Conservation (phyloP, 2,797 vertebrate genomes). For the Sebastes kiyomatsui region DNA sequence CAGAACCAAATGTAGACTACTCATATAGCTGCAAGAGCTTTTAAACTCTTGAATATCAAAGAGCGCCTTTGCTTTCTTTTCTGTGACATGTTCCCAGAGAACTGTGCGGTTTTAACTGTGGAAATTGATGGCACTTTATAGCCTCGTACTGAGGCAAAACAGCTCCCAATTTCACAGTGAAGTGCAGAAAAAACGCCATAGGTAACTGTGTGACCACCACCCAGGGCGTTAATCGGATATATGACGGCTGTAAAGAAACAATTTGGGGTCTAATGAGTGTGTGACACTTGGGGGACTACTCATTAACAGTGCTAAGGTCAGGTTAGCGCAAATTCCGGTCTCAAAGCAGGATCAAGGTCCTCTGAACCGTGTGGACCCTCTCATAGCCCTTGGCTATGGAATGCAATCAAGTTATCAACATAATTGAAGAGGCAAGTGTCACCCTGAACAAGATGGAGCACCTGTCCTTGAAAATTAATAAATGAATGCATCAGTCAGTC, state of each 20-base stretch:
- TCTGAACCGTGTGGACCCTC: slow-evolving; percentile 6
- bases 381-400: slow-evolving; percentile 16
- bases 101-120: slow-evolving; percentile 5
- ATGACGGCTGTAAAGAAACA: slow-evolving; percentile 3
- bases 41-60: slow-evolving; percentile 41
- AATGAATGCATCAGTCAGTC: slow-evolving; percentile 48
- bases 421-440: slow-evolving; percentile 56
- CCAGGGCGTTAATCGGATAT: background rate
- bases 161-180: background rate
- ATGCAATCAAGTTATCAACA: slow-evolving; percentile 60
- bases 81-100: slow-evolving; percentile 32
- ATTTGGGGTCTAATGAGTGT: background rate
- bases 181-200: background rate
- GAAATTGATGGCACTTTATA: slow-evolving; percentile 33
- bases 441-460: slow-evolving; percentile 59
- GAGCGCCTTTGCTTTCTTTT: slow-evolving; percentile 16
- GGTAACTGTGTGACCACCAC: slow-evolving; percentile 4
- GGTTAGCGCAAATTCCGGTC: slow-evolving; percentile 10
- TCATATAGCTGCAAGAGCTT: slow-evolving; percentile 22
- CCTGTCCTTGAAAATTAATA: slow-evolving; percentile 71
- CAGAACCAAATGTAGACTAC: slow-evolving; percentile 30
- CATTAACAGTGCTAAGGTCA: slow-evolving; percentile 23
- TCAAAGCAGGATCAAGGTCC: slow-evolving; percentile 4
- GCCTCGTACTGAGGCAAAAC: slow-evolving; percentile 1
- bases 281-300: background rate